Conservation (phyloP, 2,888 invertebrate genomes). For the Endomychus coccineus region DNA sequence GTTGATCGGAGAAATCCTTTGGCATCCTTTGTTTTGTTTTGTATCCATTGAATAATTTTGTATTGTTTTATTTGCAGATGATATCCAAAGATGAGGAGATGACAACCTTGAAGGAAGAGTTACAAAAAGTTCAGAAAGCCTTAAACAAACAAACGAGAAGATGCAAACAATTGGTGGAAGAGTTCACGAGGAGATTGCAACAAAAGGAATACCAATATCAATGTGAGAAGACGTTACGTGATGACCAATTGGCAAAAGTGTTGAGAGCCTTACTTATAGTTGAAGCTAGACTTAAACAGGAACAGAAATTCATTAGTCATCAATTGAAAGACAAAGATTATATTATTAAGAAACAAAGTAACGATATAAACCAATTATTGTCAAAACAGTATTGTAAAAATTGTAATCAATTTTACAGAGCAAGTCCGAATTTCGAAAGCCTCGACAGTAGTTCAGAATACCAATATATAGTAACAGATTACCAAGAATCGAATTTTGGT, state of each 20-base stretch:
- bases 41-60: no score
- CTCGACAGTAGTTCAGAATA: constrained; percentile 42
- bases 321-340: constrained; percentile 64
- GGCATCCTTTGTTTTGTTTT: no score
- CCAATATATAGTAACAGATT: constrained; percentile 38
- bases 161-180: constrained; percentile 61
- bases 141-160: constrained; percentile 58
- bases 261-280: constrained; percentile 62
- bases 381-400: constrained; percentile 44
- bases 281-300: constrained; percentile 63
- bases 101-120: constrained; percentile 53
- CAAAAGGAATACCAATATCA: constrained; percentile 54
- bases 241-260: constrained; percentile 64
- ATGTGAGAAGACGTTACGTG: constrained; percentile 56
- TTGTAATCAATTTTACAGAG: constrained; percentile 39
- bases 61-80: constrained; percentile 60
- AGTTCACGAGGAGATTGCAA: constrained; percentile 54
- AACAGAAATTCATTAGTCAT: constrained; percentile 63
- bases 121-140: constrained; percentile 60
- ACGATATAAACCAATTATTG: constrained; percentile 60
- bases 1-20: no score
- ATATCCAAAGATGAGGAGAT: constrained; percentile 55
- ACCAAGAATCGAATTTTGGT: constrained; percentile 40
- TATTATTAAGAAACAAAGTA: constrained; percentile 61
- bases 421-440: constrained; percentile 35